These are phyloP conservation scores for Strix aluco DNA, from an alignment of 2,113 vertebrate species.

Conservation along the genomic window DNA sequence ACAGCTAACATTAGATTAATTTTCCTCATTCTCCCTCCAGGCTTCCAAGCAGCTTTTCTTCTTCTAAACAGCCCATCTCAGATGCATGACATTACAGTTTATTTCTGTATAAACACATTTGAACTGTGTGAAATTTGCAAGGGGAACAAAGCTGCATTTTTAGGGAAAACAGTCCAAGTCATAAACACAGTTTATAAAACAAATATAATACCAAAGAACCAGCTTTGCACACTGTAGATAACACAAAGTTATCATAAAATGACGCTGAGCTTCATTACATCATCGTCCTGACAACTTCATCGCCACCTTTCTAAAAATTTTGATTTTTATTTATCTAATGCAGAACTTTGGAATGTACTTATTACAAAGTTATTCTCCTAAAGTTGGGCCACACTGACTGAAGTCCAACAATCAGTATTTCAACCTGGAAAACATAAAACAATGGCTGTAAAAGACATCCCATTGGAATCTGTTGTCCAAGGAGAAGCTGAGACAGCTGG, in stretches of 20 bases:
- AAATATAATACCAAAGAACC: not conserved
- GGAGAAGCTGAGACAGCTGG: not conserved
- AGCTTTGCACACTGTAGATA: not conserved
- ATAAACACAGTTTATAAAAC: not conserved
- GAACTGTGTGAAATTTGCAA: not conserved
- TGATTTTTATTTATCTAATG: not conserved
- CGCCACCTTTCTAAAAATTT: not conserved
- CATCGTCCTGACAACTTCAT: not conserved
- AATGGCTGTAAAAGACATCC: not conserved
- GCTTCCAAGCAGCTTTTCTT: not conserved
- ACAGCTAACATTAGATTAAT: not conserved
- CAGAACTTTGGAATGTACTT: not conserved
- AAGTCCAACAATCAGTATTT: not conserved
- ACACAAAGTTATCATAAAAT: not conserved
- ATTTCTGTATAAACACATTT: not conserved
- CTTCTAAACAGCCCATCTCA: not conserved
- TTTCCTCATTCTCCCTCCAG: not conserved
- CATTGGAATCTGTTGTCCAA: not conserved
- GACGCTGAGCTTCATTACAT: not conserved
- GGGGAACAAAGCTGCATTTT: not conserved
- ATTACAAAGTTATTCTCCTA: not conserved
- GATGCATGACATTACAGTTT: not conserved
- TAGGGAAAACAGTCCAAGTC: not conserved
- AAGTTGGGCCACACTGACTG: not conserved
- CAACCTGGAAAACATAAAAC: not conserved